Evolutionary conservation across 2,113 vertebrate genomes (phyloP).

Genomic region (Entomyzon cyanotis): DNA sequence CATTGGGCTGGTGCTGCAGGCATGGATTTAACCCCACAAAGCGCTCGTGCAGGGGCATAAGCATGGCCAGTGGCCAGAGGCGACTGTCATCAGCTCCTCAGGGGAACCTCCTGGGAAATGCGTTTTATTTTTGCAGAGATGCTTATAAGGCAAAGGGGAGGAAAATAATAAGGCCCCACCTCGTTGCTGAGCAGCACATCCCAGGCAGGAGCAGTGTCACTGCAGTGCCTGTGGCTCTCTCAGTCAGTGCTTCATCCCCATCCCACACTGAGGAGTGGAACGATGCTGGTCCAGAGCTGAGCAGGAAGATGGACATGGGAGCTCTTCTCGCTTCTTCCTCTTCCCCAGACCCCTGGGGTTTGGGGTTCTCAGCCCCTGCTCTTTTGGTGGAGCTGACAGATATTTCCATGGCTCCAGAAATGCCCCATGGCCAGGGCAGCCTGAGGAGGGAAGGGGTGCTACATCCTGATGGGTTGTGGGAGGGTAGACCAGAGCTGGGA

Average conservation of each 20-base stretch:
- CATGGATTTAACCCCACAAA: not conserved
- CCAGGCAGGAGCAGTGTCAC: not conserved
- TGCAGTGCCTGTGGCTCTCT: rapidly evolving
- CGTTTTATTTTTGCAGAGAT: not conserved
- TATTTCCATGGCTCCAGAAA: not conserved
- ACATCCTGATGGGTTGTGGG: rapidly evolving
- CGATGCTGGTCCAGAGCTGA: not conserved
- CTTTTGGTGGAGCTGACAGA: rapidly evolving
- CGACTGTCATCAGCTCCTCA: rapidly evolving
- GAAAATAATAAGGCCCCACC: not conserved
- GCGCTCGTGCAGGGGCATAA: rapidly evolving
- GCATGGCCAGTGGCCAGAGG: not conserved
- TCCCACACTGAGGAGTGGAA: rapidly evolving
- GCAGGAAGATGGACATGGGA: not conserved
- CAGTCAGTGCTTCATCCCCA: rapidly evolving
- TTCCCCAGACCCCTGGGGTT: not conserved
- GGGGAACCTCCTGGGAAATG: not conserved
- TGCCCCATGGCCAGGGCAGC: rapidly evolving
- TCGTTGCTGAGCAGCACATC: rapidly evolving
- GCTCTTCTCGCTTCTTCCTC: not conserved
- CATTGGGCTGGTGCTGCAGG: not conserved
- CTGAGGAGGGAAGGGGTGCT: not conserved
- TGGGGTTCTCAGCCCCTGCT: not conserved
- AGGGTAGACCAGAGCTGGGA: rapidly evolving
- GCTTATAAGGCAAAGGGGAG: not conserved